Percentiles rank a stretch among this genome's conserved stretches.
Evolutionary conservation across 2,797 vertebrate species (phyloP).

Genomic region (Sebastiscus tertius): DNA sequence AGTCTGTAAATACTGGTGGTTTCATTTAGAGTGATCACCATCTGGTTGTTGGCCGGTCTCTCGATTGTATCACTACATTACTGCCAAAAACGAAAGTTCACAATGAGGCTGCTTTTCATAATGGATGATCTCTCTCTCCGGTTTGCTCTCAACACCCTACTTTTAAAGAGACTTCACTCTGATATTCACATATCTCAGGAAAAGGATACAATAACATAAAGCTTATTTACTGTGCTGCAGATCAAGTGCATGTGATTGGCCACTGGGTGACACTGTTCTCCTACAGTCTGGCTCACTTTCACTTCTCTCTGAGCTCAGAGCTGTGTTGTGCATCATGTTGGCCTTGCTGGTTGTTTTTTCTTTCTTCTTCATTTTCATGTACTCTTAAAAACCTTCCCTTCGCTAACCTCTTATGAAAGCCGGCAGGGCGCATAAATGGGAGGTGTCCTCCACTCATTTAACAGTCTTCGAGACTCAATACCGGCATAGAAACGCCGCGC

Average conservation of each 20-base stretch:
- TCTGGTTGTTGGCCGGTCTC: slow-evolving; percentile 24
- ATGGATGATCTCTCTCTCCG: slow-evolving; percentile 35
- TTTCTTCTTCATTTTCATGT: not conserved
- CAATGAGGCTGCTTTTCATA: slow-evolving; percentile 45
- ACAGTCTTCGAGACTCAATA: not conserved
- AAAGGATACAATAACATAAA: not conserved
- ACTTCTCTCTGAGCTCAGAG: not conserved
- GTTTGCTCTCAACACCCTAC: not conserved
- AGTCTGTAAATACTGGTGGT: not conserved
- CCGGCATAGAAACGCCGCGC: not conserved
- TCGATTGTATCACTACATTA: slow-evolving; percentile 1
- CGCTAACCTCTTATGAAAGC: not conserved
- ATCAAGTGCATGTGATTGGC: not conserved
- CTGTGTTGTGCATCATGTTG: not conserved
- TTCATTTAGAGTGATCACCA: not conserved
- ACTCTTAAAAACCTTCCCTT: not conserved
- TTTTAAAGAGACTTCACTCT: slow-evolving; percentile 7
- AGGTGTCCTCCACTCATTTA: not conserved
- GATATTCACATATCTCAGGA: not conserved
- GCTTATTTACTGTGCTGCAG: not conserved
- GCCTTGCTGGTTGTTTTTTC: not conserved
- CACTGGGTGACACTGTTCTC: slow-evolving; percentile 67
- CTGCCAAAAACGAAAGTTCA: slow-evolving; percentile 40
- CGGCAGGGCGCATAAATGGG: not conserved
- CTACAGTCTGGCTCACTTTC: not conserved